Evolutionary conservation across 2,797 vertebrate species (phyloP).

Genomic region (Phrynocephalus forsythii): DNA sequence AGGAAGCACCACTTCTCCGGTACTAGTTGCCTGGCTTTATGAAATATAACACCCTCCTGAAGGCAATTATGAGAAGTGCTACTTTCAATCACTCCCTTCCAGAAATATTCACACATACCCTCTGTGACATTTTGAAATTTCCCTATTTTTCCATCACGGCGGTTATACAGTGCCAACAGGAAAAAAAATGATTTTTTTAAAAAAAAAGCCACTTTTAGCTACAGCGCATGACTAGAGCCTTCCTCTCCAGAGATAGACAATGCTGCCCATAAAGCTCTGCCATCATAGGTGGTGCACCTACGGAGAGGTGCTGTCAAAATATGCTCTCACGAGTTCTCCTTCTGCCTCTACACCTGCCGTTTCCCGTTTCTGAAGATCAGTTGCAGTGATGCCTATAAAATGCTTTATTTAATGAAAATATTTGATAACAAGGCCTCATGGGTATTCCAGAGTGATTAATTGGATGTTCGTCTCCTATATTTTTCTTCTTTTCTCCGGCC

Average conservation of each 20-base stretch:
- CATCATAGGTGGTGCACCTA: not conserved
- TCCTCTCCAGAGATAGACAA: not conserved
- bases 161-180: not conserved
- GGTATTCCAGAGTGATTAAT: slow-evolving; percentile 25
- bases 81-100: slow-evolving; percentile 1
- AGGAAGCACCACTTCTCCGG: not conserved
- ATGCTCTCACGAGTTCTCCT: not conserved
- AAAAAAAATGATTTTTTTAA: not conserved
- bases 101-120: not conserved
- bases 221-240: slow-evolving; percentile 4
- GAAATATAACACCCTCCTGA: slow-evolving; percentile 3
- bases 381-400: slow-evolving; percentile 1
- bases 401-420: not conserved
- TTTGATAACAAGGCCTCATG: slow-evolving; percentile 1
- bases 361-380: slow-evolving; percentile 32
- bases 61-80: not conserved
- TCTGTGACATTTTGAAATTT: not conserved
- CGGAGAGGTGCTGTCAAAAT: not conserved
- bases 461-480: slow-evolving; percentile 9
- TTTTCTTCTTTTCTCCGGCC: not conserved
- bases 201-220: not conserved
- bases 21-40: not conserved
- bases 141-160: not conserved
- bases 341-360: not conserved
- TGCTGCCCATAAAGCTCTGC: slow-evolving; percentile 10